Percentiles rank a stretch among this genome's conserved stretches.
phyloP scores from a whole-genome alignment of 2,888 invertebrate genomes.

The Odontomyia ornata region DNA sequence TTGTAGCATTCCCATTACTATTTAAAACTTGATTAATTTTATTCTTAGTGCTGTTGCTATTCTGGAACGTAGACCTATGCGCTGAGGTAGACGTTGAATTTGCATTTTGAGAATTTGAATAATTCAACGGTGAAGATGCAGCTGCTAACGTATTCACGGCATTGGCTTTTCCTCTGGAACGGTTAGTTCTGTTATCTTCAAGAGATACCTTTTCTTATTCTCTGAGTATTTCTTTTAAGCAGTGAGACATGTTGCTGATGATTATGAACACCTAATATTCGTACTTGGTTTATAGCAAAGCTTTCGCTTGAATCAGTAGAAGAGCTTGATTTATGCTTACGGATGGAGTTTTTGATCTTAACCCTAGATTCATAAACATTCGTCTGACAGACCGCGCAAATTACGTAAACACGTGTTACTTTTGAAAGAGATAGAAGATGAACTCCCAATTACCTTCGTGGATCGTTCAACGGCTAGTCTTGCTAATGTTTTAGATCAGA shows the following conservation, averaged over 20 bases:
- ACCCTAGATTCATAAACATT: no score
- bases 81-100: neutral
- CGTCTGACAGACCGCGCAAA: no score
- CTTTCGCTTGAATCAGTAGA: no score
- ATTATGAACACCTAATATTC: conserved; percentile 59
- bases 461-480: no score
- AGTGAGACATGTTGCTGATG: conserved; percentile 74
- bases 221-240: conserved; percentile 80
- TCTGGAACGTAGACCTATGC: conserved; percentile 17
- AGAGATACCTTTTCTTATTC: conserved; percentile 79
- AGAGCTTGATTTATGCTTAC: no score
- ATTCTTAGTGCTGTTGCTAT: conserved; percentile 23
- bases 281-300: no score
- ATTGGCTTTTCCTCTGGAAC: conserved; percentile 60
- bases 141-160: conserved; percentile 55
- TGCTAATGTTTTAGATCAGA: no score
- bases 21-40: conserved; percentile 29
- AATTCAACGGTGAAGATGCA: conserved; percentile 22
- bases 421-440: no score
- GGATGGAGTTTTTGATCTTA: no score
- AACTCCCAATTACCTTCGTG: no score
- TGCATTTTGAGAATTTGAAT: neutral
- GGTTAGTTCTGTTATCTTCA: conserved; percentile 48
- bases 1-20: conserved; percentile 23
- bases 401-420: no score